These are phyloP conservation scores for Chaetogeoica ovagalla DNA, from an alignment of 2,888 invertebrate species.

Conservation along the genomic window DNA sequence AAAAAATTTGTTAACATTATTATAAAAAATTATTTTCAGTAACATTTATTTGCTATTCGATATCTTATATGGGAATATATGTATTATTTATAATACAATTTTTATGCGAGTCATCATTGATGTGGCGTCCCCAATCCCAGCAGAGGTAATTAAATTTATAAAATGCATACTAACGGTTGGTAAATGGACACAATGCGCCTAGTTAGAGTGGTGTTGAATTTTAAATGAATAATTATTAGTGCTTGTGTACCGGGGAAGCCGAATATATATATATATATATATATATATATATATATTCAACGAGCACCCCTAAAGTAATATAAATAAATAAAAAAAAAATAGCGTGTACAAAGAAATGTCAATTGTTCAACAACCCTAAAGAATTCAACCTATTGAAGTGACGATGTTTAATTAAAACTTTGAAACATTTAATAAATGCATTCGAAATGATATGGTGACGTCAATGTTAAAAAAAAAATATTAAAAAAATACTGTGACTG, in stretches of 20 bases:
- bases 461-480: slow-evolving; percentile 20
- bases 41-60: not conserved
- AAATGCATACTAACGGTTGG: slow-evolving; percentile 46
- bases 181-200: slow-evolving; percentile 50
- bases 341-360: slow-evolving; percentile 41
- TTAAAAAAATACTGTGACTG: slow-evolving; percentile 43
- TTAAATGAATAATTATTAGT: slow-evolving; percentile 51
- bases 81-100: slow-evolving; percentile 16
- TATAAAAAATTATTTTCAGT: not conserved
- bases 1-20: not conserved
- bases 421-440: slow-evolving; percentile 46
- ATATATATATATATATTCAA: no score
- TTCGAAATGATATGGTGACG: slow-evolving; percentile 46
- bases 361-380: slow-evolving; percentile 48
- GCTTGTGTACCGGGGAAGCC: slow-evolving; percentile 23
- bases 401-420: slow-evolving; percentile 50
- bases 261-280: no score
- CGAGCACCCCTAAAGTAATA: slow-evolving; percentile 32
- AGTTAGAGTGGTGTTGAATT: slow-evolving; percentile 52
- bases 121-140: slow-evolving; percentile 17
- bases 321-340: slow-evolving; percentile 16
- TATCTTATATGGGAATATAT: not conserved
- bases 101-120: slow-evolving; percentile 41
- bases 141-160: slow-evolving; percentile 46
- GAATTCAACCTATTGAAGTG: slow-evolving; percentile 35